phyloP scores from a whole-genome alignment of 2,797 vertebrate genomes.

The Molossus alvarezi region DNA sequence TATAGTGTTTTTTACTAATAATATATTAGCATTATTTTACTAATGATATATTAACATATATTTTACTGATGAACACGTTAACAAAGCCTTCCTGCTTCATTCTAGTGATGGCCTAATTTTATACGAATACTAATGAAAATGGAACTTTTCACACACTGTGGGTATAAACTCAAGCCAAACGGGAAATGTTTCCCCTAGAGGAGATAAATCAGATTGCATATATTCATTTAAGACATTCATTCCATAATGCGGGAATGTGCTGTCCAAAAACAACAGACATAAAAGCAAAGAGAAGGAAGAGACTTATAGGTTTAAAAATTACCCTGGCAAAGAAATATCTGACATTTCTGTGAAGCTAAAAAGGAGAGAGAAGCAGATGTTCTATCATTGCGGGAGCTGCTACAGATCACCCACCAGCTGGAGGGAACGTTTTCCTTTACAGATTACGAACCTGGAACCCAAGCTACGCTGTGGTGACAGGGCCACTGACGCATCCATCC shows the following conservation, averaged over 20 bases:
- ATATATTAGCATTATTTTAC: neutral
- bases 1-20: neutral
- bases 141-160: neutral
- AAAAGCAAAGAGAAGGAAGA: neutral
- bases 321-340: slow-evolving; percentile 3
- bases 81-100: neutral
- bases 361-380: slow-evolving; percentile 76
- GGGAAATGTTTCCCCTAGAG: neutral
- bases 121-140: neutral
- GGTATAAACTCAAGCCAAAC: neutral
- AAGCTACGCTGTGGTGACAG: neutral
- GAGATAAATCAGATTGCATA: neutral
- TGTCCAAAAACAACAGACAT: slow-evolving; percentile 61
- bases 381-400: neutral
- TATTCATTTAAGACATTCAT: neutral
- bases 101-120: slow-evolving; percentile 41
- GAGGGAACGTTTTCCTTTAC: slow-evolving; percentile 34
- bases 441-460: slow-evolving; percentile 51
- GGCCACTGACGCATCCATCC: slow-evolving; percentile 18
- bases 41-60: neutral
- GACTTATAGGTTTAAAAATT: slow-evolving; percentile 44
- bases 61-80: slow-evolving; percentile 7
- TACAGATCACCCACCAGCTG: slow-evolving; percentile 71
- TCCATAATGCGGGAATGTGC: neutral
- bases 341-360: slow-evolving; percentile 70